phyloP scores from a whole-genome alignment of 2,113 vertebrate genomes.

The Lamprologus callipterus region DNA sequence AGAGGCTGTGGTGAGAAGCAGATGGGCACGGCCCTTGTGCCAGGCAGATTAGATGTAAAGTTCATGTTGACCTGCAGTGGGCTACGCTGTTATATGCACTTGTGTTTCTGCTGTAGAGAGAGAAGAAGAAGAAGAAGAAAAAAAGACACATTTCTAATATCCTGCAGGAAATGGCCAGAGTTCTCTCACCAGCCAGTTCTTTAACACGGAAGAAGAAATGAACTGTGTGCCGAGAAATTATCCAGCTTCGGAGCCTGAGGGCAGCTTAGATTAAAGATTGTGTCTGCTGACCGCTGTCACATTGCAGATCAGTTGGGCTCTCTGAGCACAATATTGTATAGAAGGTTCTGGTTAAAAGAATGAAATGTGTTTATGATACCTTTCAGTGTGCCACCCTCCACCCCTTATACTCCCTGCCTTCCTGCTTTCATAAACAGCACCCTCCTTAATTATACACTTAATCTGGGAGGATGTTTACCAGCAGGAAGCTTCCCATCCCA shows the following conservation, averaged over 20 bases:
- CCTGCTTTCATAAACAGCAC: neutral
- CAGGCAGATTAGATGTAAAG: conserved; percentile 36
- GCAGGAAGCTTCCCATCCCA: conserved; percentile 56
- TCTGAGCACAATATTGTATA: neutral
- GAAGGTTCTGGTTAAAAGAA: neutral
- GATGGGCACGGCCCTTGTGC: conserved; percentile 32
- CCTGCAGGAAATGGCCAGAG: neutral
- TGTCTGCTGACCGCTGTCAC: neutral
- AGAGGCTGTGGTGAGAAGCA: conserved; percentile 30
- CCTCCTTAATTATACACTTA: conserved; percentile 56
- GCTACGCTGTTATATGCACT: neutral
- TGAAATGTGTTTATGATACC: neutral
- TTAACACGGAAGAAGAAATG: neutral
- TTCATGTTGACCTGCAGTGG: conserved; percentile 25
- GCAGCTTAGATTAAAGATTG: conserved; percentile 11
- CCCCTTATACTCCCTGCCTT: neutral
- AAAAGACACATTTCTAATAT: conserved; percentile 10
- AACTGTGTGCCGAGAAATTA: neutral
- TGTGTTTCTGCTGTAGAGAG: neutral
- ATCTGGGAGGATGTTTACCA: conserved; percentile 61
- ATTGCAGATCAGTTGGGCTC: neutral
- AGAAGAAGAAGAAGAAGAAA: neutral
- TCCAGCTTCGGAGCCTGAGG: neutral
- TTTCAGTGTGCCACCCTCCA: neutral
- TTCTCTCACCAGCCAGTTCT: neutral